Conservation (phyloP, 2,113 vertebrate genomes). For the Megaleporinus macrocephalus region DNA sequence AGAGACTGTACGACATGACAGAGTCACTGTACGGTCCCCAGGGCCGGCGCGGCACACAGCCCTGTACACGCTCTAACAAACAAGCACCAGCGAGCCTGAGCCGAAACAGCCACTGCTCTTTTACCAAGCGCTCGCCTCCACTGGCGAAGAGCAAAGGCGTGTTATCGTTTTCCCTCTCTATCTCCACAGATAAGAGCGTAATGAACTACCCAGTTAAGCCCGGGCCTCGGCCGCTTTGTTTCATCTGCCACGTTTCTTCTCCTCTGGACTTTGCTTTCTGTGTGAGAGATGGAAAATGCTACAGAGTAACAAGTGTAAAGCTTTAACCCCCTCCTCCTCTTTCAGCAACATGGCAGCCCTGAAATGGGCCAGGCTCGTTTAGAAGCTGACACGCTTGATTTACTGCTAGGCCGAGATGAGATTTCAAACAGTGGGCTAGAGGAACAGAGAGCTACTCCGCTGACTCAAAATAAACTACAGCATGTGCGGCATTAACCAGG, state of each 20-base stretch:
- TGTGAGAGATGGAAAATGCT: constrained; percentile 50
- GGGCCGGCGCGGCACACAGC: constrained; percentile 58
- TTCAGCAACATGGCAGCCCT: constrained; percentile 64
- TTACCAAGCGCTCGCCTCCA: constrained; percentile 57
- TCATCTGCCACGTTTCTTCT: constrained; percentile 65
- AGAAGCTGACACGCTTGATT: constrained; percentile 40
- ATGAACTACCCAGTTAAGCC: constrained; percentile 66
- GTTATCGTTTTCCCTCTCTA: constrained; percentile 74
- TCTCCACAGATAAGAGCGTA: constrained; percentile 73
- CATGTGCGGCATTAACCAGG: not conserved
- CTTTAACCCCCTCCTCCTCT: constrained; percentile 62
- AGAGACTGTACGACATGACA: not conserved
- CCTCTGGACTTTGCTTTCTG: constrained; percentile 73
- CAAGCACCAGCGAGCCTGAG: constrained; percentile 14
- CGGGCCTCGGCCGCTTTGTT: constrained; percentile 62
- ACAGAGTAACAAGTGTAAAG: constrained; percentile 51
- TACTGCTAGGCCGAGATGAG: constrained; percentile 4
- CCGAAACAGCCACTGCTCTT: constrained; percentile 50
- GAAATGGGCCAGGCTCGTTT: constrained; percentile 39
- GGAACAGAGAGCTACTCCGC: not conserved
- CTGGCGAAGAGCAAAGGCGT: constrained; percentile 66
- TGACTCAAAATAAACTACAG: not conserved
- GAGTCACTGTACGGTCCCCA: constrained; percentile 43
- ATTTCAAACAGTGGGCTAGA: constrained; percentile 10
- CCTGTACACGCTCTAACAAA: constrained; percentile 2